Evolutionary conservation across 2,113 vertebrate species (phyloP), one percentile per base, ranked within the genome.

Genomic region (Hydrolagus affinis): DNA sequence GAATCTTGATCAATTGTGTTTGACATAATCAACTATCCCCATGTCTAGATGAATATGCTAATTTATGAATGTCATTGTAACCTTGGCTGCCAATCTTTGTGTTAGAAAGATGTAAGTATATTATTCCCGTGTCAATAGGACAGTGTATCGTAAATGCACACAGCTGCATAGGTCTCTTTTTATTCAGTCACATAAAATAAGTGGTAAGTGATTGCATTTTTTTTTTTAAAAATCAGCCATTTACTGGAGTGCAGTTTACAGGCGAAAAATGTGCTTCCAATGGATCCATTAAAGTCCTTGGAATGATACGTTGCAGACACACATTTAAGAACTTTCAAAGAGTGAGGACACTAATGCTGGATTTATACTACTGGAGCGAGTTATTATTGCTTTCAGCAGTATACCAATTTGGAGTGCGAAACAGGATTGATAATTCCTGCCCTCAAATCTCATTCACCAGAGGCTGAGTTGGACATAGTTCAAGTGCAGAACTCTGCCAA

Each of bases 11-110:
- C 60, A 83, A 83, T 83, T 83, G 78, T 83, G 62, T 64, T 66
- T 83, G 78, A 83, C 78, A 83, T 83, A 6, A 44, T 44, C 44
- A 44, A 32, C 60, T 68, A 83, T 83, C 78, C 78, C 30, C 32
- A 83, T 83, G 59, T 17, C 78, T 21, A 68, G 78, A 60, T 83
- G 64, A 83, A 83, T 64, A 83, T 83, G 78, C 78, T 44, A 83
- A 83, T 62, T 62, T 83, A 83, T 83, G 78, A 83, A 83, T 83
- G 78, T 83, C 78, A 83, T 83, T 83, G 78, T 62, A 83, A 83
- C 60, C 60, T 83, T 83, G 60, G 78, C 78, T 68, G 59, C 15
- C 66, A 75, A 30, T 75, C 56, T 75, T 75, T 75, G 73, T 57
- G 66, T 83, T 83, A 62, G 66, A 83, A 30, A 60, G 66, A 66